Conservation (phyloP, 1,140 invertebrate genomes). For the Cyrtorhinus lividipennis region DNA sequence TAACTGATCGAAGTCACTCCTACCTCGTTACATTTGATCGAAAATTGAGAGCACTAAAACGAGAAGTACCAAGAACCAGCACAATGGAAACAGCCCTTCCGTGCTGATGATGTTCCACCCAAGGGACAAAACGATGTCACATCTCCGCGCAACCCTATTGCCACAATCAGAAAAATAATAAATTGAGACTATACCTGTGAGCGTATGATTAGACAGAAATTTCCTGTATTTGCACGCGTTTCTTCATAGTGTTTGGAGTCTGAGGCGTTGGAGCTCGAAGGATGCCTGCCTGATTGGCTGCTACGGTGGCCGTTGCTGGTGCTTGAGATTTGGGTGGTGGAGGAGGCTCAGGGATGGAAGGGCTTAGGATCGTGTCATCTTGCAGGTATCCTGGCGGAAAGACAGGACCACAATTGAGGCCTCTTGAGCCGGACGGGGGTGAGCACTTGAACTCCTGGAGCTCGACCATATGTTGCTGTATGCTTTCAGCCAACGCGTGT, state of each 20-base stretch:
- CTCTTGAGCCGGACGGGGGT: slow-evolving; percentile 33
- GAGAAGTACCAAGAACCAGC: too few species aligned
- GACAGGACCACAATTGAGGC: slow-evolving; percentile 33
- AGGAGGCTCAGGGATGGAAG: slow-evolving; percentile 27
- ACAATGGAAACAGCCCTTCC: too few species aligned
- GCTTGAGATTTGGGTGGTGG: slow-evolving; percentile 23
- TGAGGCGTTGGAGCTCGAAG: slow-evolving; percentile 20
- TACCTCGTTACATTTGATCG: too few species aligned
- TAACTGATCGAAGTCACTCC: too few species aligned
- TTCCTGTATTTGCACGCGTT: slow-evolving; percentile 26
- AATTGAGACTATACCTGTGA: too few species aligned
- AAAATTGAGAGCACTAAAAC: too few species aligned
- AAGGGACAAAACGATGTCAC: too few species aligned
- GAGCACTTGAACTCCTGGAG: slow-evolving; percentile 48
- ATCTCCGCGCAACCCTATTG: too few species aligned
- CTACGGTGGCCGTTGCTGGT: slow-evolving; percentile 18
- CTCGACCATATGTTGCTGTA: slow-evolving; percentile 42
- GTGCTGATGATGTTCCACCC: too few species aligned
- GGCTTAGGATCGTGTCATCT: slow-evolving; percentile 36
- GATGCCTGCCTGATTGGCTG: slow-evolving; percentile 20
- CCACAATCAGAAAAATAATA: too few species aligned
- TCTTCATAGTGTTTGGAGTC: slow-evolving; percentile 25
- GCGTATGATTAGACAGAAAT: too few species aligned
- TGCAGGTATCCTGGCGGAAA: slow-evolving; percentile 30
- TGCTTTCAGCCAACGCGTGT: slow-evolving; percentile 32